phyloP scores from a whole-genome alignment of 2,113 vertebrate species.

The Syngnathoides biaculeatus region DNA sequence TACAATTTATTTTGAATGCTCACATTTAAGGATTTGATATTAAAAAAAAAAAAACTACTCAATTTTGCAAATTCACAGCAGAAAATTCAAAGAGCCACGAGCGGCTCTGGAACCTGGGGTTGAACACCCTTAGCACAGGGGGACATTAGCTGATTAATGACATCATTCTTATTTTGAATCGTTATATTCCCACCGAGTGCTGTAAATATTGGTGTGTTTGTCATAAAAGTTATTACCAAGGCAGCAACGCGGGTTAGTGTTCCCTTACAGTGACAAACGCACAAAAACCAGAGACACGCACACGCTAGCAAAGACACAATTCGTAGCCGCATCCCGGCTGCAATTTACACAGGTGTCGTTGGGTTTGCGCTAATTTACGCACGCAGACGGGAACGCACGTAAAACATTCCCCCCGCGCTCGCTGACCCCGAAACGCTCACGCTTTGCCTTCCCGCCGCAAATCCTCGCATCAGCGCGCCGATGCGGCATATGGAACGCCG shows the following conservation, averaged over 20 bases:
- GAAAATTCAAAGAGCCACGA: too few species aligned
- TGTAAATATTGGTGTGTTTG: conserved; percentile 73
- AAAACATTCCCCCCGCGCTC: conserved; percentile 57
- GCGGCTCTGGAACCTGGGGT: too few species aligned
- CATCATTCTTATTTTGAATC: too few species aligned
- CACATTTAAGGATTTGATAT: too few species aligned
- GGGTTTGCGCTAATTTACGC: conserved; percentile 69
- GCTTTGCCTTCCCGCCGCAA: conserved; percentile 4
- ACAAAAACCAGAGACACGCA: conserved; percentile 3
- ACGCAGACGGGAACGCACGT: conserved; percentile 57
- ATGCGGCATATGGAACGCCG: neutral
- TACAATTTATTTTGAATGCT: too few species aligned
- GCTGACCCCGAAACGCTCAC: conserved; percentile 33
- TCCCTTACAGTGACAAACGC: conserved; percentile 54
- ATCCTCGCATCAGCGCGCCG: neutral
- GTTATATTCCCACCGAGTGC: conserved; percentile 18
- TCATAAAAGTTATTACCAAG: conserved; percentile 74
- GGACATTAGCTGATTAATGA: too few species aligned
- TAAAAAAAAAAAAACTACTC: too few species aligned
- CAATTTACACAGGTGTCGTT: conserved; percentile 68
- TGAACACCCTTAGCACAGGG: too few species aligned
- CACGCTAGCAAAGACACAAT: conserved; percentile 53
- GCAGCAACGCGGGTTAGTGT: conserved; percentile 61
- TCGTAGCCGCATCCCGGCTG: conserved; percentile 42
- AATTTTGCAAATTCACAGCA: too few species aligned